Evolutionary conservation across 2,113 vertebrate genomes (phyloP), one percentile per base, ranked within the genome.

Genomic region (Carassius gibelio): DNA sequence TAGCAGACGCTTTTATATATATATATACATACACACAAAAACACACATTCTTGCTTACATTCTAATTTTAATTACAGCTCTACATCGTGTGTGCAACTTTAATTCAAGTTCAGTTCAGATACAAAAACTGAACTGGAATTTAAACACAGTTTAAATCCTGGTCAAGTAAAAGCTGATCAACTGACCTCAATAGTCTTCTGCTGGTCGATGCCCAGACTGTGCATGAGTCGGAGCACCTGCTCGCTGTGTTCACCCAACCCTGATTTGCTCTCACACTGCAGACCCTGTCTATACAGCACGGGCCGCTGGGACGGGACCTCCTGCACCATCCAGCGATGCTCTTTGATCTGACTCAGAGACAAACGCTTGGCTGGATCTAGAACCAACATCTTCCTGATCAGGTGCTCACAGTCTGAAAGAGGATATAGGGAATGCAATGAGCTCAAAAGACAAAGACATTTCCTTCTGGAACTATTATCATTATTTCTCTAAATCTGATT

Each of bases 111-210:
- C n/a, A 34, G 48, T 17, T 75, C 14, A n/a, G 45, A 7, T 13
- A 6, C 21, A 75, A 45, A 11, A 26, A 75, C n/a, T 48, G n/a
- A 15, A 48, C 62, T 42, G 19, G 19, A 71, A 71, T 30, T 21
- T 42, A 10, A 71, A 9, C 66, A 72, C 36, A n/a, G 42, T 72
- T 36, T 38, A 72, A n/a, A 55, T 9, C 48, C 81, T 26, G 14
- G 13, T 34, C 30, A 68, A 14, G 5, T 50, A 61, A 86, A 69
- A 57, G 42, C 59, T 38, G 30, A 38, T 77, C 23, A 15, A 81
- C 93, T 95, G 94, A 99, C 98, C 97, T 99, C 98, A 57, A 98
- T 88, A 0, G 98, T 99, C 92, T 99, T 99, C 91, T 99, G 97
- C 84, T 99, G 98, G 92, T 99, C 98, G 68, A 99, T 97, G 84